Percentiles rank a stretch among this genome's conserved stretches.
Conservation (phyloP, 2,888 invertebrate species). For the Zhuqinia jingwanae region DNA sequence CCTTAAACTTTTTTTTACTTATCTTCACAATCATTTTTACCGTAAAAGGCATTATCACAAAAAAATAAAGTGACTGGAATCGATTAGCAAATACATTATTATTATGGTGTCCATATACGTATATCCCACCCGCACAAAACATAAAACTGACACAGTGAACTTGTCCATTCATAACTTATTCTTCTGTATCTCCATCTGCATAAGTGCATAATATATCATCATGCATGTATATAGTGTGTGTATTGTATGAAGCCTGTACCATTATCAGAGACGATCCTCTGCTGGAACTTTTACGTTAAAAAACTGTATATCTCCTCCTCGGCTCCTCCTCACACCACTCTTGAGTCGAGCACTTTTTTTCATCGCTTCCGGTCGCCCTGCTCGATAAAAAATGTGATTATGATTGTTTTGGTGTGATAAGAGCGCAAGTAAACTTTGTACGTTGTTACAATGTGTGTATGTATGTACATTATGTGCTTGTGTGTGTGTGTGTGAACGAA, state of each 20-base stretch:
- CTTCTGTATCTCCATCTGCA: too few relatives aligned
- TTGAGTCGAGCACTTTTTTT: constrained; percentile 30
- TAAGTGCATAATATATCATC: too few relatives aligned
- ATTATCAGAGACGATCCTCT: background rate
- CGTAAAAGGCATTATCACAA: background rate
- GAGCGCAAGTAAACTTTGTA: background rate
- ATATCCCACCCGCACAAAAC: too few relatives aligned
- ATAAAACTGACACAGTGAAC: background rate
- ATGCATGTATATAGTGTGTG: too few relatives aligned
- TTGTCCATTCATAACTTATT: background rate
- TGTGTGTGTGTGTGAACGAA: background rate
- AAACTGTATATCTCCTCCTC: too few relatives aligned
- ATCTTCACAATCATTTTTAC: background rate
- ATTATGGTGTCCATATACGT: too few relatives aligned
- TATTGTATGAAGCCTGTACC: too few relatives aligned
- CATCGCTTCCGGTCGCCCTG: constrained; percentile 35
- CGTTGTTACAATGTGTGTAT: constrained; percentile 10
- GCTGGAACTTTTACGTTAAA: background rate
- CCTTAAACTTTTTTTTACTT: background rate
- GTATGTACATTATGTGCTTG: background rate
- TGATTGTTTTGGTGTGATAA: constrained; percentile 19
- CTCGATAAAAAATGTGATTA: constrained; percentile 28
- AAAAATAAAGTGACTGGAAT: background rate
- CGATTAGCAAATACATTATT: background rate
- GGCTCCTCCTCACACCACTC: background rate